Evolutionary conservation across 2,797 vertebrate genomes (phyloP).

Genomic region (Acipenser oxyrinchus): DNA sequence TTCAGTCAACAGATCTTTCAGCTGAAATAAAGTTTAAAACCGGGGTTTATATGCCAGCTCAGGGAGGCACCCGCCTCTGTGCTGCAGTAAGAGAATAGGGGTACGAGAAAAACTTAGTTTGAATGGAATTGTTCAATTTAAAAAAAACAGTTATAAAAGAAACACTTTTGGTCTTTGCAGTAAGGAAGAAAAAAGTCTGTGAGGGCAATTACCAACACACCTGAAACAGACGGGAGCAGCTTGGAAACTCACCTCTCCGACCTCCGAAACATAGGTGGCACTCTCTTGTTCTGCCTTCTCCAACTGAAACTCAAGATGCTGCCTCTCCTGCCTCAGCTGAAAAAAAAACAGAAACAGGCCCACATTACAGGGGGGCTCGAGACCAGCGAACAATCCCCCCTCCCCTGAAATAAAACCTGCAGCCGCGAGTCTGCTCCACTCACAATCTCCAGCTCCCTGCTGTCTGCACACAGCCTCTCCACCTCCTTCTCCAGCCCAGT

Average conservation of each 20-base stretch:
- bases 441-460: constrained; percentile 76
- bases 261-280: constrained; percentile 87
- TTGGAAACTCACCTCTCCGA: constrained; percentile 79
- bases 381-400: not conserved
- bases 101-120: constrained; percentile 13
- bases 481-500: constrained; percentile 71
- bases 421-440: constrained; percentile 29
- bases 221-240: constrained; percentile 23
- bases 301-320: constrained; percentile 85
- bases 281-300: constrained; percentile 89
- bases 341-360: constrained; percentile 11
- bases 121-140: not conserved
- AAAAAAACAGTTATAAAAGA: too few species aligned
- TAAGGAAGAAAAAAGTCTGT: not conserved
- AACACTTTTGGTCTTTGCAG: too few species aligned
- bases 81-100: not conserved
- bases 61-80: too few species aligned
- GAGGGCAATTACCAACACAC: constrained; percentile 25
- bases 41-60: constrained; percentile 37
- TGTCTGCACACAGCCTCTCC: constrained; percentile 71
- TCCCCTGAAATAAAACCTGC: not conserved
- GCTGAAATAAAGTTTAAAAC: constrained; percentile 75
- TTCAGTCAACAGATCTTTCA: constrained; percentile 99
- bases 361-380: not conserved
- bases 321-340: constrained; percentile 67